Evolutionary conservation across 2,888 invertebrate genomes (phyloP), one percentile per base, ranked within the genome.

Genomic region (Tetrapedia diversipes): DNA sequence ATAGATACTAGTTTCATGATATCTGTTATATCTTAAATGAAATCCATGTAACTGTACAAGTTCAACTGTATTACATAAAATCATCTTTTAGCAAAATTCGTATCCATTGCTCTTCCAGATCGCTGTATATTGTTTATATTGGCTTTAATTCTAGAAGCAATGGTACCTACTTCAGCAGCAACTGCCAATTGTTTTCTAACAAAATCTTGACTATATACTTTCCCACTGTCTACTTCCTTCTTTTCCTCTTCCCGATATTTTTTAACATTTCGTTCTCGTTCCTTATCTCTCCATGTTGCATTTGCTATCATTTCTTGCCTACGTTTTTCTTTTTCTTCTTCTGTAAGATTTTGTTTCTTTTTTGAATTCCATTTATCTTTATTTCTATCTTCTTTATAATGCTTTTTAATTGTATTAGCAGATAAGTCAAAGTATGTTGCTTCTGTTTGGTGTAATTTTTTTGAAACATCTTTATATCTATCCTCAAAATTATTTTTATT

Each of bases 51-150:
- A 54, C 29, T 81, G 61, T 74, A 82, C 34, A 68, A 72, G 53
- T 8, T n/a, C 56, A 56, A 34, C 7, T 34, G 2, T 22, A 41
- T 24, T 47, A 24, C 54, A 60, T 37, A 51, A 71, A 70, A 59
- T 86, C 79, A 95, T 89, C 95, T 93, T 77, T 94, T 93, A 0
- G 96, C 96, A 93, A 98, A 98, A 92, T 97, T 95, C 76, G 94
- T 94, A 86, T 97, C 95, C 96, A 98, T 97, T 60, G 96, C 95
- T 29, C 93, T 92, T 24, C 94, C 94, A 4, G 96, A 95, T 70
- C 98, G 94, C 91, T 98, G 98, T 81, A 98, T 97, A 87, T 97
- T 97, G 91, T 98, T 97, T 51, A 96, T 94, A 90, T 98, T 98
- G 16, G 98, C 94, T 88, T 96, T 97, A 60, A 98, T 95, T 83